Evolutionary conservation across 2,113 vertebrate species (phyloP), one percentile per base, ranked within the genome.

Genomic region (Caranx ignobilis): DNA sequence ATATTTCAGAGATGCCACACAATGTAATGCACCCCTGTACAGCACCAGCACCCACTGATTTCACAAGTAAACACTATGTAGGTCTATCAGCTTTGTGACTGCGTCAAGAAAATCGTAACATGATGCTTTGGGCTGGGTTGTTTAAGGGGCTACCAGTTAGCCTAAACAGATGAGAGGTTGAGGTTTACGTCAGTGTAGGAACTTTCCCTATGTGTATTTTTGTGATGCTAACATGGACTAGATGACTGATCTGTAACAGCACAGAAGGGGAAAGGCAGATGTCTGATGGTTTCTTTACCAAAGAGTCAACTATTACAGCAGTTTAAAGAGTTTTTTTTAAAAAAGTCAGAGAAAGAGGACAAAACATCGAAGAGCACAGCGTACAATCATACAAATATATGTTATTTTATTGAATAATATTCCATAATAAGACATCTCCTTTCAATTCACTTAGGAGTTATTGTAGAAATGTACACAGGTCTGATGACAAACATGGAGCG

Each of bases 361-460:
- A 74, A 77, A 80, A 86, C 21, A 80, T 63, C 72, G 77, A 50
- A 66, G 61, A 48, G 50, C 71, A 77, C 71, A 1, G 71, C 75
- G 82, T 94, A 95, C 91, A 95, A 94, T 94, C 83, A 94, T 95
- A 95, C 93, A 95, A 95, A 95, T 95, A 94, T 95, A 94, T 92
- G 92, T 91, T 90, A 90, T 89, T 94, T 94, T 94, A 94, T 95
- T 95, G 87, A 92, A 87, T 94, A 93, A 84, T 94, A 93, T 93
- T 89, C 54, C 90, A 89, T 82, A 91, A 88, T 94, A 92, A 88
- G 89, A 92, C 83, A 74, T 83, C 89, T 89, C 88, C 88, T 86
- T 91, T 93, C 50, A 83, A 82, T 87, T 87, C 82, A 92, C 71
- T 63, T 88, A 83, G 82, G 86, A 90, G 88, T 88, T 85, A 86